Evolutionary conservation across 2,888 invertebrate genomes (phyloP).

Genomic region (Cryptocheilus praepositus): DNA sequence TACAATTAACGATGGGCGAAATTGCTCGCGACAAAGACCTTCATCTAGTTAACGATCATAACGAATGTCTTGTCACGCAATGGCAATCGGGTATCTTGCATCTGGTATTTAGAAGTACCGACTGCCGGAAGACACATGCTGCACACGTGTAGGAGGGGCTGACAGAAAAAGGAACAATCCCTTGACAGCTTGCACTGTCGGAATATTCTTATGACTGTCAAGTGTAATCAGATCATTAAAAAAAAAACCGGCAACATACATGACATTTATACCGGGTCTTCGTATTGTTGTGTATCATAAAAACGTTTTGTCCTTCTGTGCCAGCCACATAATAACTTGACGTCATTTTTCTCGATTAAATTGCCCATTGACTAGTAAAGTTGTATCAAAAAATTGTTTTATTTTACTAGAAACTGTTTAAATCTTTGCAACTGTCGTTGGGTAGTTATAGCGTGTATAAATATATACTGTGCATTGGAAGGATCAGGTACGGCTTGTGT

Average conservation of each 20-base stretch:
- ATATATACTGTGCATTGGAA: conserved; percentile 76
- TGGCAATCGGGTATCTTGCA: conserved; percentile 33
- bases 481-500: conserved; percentile 76
- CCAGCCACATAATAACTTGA: no score
- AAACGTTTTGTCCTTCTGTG: no score
- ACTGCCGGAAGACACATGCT: conserved; percentile 35
- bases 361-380: no score
- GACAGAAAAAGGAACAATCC: conserved; percentile 35
- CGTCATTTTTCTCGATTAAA: no score
- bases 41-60: conserved; percentile 31
- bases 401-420: conserved; percentile 68
- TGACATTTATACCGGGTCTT: background rate
- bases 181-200: conserved; percentile 18
- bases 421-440: conserved; percentile 78
- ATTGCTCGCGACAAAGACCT: conserved; percentile 15
- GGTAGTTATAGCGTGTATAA: conserved; percentile 79
- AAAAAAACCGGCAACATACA: background rate
- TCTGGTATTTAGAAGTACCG: conserved; percentile 34
- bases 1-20: background rate
- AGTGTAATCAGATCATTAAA: no score
- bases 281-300: no score
- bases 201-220: conserved; percentile 7
- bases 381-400: conserved; percentile 25
- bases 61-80: conserved; percentile 21
- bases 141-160: conserved; percentile 31